Base-by-base conservation (phyloP, 2,797 vertebrate species). In the Triplophysa bombifrons region DNA sequence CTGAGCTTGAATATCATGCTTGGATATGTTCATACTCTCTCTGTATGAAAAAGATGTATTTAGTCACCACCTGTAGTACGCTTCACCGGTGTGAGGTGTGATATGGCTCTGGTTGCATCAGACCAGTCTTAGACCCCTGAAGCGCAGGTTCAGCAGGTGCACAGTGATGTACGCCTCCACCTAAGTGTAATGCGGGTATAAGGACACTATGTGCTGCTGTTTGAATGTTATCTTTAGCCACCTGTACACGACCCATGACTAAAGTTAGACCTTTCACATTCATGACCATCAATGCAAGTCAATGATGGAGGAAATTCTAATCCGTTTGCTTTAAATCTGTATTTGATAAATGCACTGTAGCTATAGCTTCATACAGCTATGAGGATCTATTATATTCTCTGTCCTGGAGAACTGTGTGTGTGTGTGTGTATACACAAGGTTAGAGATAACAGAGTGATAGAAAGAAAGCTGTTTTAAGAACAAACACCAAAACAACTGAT, bases 141-240 rank as follows among this genome's bases (percentile, higher is more conserved):
- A 50, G 14, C 4, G 3, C 27, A 51, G 20, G 25, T 64, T 34
- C 14, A 22, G 22, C 58, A 74, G 58, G 46, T 25, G 38, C 38
- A 38, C 6, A 38, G 27, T 75, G 34, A 44, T 20, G 17, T 44
- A 13, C 12, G 20, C 13, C 13, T 72, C 48, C 14, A 25, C 17
- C 50, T 65, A 25, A 58, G 34, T 2, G 14, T 65, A 38, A 63
- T 68, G 77, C 67, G 7, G 63, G 79, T 78, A 65, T 82, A 85
- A 80, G 79, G 78, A 83, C 41, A 84, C 48, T 61, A 74, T 20
- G 17, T 16, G 34, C 34, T n/a, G 41, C 48, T 81, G 34, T 60
- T 60, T 19, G 44, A 74, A 22, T 80, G 58, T 67, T 56, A 44
- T 34, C 64, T 72, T 41, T 72, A 58, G 51, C 53, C 41, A n/a